A percentile compares a stretch with the other conserved stretches of the same genome.
Evolutionary conservation across 2,888 invertebrate species (phyloP).

Genomic region (Polylopha cassiicola): DNA sequence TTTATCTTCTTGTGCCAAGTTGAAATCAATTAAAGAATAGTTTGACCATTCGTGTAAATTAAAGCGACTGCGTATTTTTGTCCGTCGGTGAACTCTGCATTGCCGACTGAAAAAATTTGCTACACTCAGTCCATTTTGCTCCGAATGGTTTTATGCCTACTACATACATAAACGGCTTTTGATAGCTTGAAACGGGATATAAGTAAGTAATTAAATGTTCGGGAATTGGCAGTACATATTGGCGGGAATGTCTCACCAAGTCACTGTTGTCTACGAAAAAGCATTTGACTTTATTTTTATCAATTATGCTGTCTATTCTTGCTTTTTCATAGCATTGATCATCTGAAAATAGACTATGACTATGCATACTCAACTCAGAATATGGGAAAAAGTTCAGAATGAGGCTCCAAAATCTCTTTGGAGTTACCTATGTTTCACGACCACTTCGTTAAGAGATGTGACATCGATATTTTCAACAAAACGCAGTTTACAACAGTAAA

Average conservation of each 20-base stretch:
- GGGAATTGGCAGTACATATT: slow-evolving; percentile 67
- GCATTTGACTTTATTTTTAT: slow-evolving; percentile 62
- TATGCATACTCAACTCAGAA: slow-evolving; percentile 62
- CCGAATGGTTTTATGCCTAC: slow-evolving; percentile 68
- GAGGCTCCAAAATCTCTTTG: slow-evolving; percentile 66
- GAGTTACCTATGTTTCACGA: slow-evolving; percentile 76
- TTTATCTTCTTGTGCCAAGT: slow-evolving; percentile 54
- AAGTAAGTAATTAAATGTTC: slow-evolving; percentile 63
- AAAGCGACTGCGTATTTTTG: slow-evolving; percentile 69
- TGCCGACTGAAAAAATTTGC: slow-evolving; percentile 61
- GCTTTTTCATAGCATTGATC: slow-evolving; percentile 64
- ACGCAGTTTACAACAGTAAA: slow-evolving; percentile 79
- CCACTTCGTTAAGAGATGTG: slow-evolving; percentile 59
- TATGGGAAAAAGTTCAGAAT: slow-evolving; percentile 65
- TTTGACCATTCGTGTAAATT: slow-evolving; percentile 64
- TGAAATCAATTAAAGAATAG: slow-evolving; percentile 64
- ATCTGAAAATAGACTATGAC: slow-evolving; percentile 69
- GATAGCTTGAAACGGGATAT: slow-evolving; percentile 80
- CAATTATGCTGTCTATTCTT: slow-evolving; percentile 51
- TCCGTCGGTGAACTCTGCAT: slow-evolving; percentile 51
- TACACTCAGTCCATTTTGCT: slow-evolving; percentile 71
- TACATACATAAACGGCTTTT: slow-evolving; percentile 79
- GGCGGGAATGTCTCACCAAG: slow-evolving; percentile 52
- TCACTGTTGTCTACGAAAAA: slow-evolving; percentile 82
- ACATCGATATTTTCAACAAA: slow-evolving; percentile 80